Evolutionary conservation across 2,113 vertebrate genomes (phyloP).

Genomic region (Etheostoma spectabile): DNA sequence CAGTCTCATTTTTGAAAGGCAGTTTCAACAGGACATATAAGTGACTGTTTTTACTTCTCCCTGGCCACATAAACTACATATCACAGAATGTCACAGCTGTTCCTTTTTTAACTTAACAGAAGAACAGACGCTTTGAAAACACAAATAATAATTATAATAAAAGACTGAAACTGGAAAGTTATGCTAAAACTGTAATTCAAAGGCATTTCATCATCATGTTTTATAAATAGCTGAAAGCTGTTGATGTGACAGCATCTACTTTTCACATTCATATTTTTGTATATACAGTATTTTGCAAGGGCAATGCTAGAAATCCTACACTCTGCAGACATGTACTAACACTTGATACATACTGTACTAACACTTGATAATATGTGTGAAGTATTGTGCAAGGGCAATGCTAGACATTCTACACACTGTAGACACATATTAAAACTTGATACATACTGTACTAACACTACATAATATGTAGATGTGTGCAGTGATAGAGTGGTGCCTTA

Average conservation of each 20-base stretch:
- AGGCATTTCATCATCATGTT: background rate
- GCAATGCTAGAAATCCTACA: background rate
- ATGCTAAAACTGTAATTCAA: background rate
- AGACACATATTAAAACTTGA: background rate
- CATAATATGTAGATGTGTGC: background rate
- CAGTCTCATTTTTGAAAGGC: background rate
- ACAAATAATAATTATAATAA: background rate
- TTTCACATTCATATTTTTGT: background rate
- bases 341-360: background rate
- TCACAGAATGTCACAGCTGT: fast-evolving
- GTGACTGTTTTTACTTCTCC: background rate
- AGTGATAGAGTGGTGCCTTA: fast-evolving
- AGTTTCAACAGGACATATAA: background rate
- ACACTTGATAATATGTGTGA: background rate
- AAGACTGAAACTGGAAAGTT: background rate
- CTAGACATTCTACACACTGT: background rate
- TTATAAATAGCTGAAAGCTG: background rate
- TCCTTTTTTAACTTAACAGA: background rate
- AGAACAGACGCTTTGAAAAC: background rate
- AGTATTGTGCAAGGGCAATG: no score
- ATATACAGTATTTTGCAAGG: background rate
- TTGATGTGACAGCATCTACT: background rate
- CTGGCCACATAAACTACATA: background rate
- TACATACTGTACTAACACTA: background rate
- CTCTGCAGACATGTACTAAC: background rate